Conservation (phyloP, 1,140 invertebrate species). For the Eupristina koningsbergeri region DNA sequence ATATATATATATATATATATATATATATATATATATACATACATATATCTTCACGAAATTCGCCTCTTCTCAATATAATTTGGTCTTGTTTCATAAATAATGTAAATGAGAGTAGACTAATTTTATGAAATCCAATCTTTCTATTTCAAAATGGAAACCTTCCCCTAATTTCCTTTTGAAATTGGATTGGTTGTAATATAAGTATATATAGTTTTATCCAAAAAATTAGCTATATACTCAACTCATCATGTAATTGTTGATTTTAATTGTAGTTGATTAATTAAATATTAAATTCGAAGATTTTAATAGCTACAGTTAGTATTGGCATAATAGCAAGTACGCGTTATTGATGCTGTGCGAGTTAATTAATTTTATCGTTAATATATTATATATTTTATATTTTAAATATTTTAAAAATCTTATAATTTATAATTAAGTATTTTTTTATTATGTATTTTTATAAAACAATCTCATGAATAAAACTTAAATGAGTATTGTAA, state of each 20-base stretch:
- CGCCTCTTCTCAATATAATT: background rate
- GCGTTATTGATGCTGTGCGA: background rate
- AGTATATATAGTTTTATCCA: background rate
- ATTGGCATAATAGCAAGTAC: slow-evolving; percentile 2
- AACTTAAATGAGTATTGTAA: background rate
- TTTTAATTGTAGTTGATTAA: background rate
- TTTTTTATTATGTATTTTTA: background rate
- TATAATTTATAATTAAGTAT: background rate
- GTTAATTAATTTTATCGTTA: background rate
- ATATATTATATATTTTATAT: background rate
- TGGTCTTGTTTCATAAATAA: background rate
- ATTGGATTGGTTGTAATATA: slow-evolving; percentile 51
- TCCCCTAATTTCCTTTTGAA: slow-evolving; percentile 69
- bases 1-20: background rate
- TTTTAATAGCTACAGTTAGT: background rate
- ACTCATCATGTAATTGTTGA: background rate
- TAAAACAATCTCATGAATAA: background rate
- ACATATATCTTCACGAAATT: background rate
- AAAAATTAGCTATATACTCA: background rate
- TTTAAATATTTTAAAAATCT: background rate
- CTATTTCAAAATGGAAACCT: slow-evolving; percentile 66
- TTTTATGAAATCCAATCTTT: slow-evolving; percentile 1
- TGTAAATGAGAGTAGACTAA: background rate
- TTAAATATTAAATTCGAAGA: background rate
- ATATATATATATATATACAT: background rate